Conservation (phyloP, 2,113 vertebrate genomes). For the Psittacula cyanocephala region DNA sequence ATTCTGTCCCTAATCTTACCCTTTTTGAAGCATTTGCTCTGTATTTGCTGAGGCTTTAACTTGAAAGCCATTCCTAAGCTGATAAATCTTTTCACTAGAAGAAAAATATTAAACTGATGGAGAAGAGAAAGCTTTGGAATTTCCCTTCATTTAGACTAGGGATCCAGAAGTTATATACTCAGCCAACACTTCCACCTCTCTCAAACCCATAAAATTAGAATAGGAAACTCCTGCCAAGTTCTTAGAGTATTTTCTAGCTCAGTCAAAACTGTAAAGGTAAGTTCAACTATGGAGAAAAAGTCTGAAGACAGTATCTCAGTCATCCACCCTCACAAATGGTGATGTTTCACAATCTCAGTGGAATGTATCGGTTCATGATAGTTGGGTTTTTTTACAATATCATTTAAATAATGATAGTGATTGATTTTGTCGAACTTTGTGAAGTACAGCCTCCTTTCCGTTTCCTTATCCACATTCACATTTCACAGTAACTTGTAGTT, state of each 20-base stretch:
- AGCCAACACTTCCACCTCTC: neutral
- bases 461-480: neutral
- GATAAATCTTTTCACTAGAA: neutral
- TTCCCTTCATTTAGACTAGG: neutral
- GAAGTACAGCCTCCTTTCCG: neutral
- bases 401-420: neutral
- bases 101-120: neutral
- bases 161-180: neutral
- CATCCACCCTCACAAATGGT: neutral
- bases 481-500: neutral
- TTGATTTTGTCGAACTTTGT: neutral
- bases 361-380: neutral
- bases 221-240: neutral
- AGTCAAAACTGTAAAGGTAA: neutral
- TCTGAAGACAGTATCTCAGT: neutral
- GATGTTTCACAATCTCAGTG: neutral
- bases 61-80: neutral
- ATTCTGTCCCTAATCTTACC: neutral
- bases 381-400: neutral
- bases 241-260: neutral
- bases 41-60: neutral
- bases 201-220: neutral
- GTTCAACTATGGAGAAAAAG: neutral
- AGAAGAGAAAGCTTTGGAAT: neutral
- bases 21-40: neutral